A percentile compares a stretch with the other conserved stretches of the same genome.
Evolutionary conservation across 2,888 invertebrate genomes (phyloP).

Genomic region (Anarsia innoxiella): DNA sequence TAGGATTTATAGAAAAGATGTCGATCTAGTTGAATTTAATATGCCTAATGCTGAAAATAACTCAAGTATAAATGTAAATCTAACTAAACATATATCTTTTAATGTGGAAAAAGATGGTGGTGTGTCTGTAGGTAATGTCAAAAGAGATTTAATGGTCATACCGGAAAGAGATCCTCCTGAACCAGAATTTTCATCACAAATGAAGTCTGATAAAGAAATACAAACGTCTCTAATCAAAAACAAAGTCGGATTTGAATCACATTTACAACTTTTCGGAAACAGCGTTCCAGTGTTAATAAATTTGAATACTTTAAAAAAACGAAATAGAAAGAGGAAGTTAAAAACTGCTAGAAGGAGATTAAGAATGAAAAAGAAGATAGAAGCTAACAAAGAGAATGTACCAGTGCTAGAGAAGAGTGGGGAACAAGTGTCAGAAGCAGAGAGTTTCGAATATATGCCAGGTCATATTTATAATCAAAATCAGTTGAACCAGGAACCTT

Average conservation of each 20-base stretch:
- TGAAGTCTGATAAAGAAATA: conserved; percentile 51
- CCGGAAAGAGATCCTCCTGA: conserved; percentile 39
- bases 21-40: conserved; percentile 55
- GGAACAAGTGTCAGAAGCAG: conserved; percentile 71
- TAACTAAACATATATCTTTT: conserved; percentile 65
- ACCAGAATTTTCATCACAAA: conserved; percentile 25
- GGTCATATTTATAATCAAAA: conserved; percentile 75
- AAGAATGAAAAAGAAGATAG: conserved; percentile 28
- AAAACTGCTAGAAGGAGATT: conserved; percentile 33
- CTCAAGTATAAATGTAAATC: conserved; percentile 57
- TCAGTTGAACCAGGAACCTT: conserved; percentile 35
- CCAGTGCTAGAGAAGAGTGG: conserved; percentile 41
- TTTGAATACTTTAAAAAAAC: conserved; percentile 49
- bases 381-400: conserved; percentile 29
- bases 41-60: conserved; percentile 37
- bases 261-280: conserved; percentile 23
- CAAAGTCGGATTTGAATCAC: conserved; percentile 23
- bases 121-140: conserved; percentile 43
- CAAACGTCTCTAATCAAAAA: conserved; percentile 46
- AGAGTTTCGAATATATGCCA: conserved; percentile 80
- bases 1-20: conserved; percentile 54
- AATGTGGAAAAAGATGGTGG: conserved; percentile 60
- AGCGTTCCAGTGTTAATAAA: conserved; percentile 50
- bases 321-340: conserved; percentile 39
- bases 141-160: conserved; percentile 35